These are phyloP conservation scores for Anastatus disparis DNA, from an alignment of 1,140 invertebrate genomes.

Conservation along the genomic window DNA sequence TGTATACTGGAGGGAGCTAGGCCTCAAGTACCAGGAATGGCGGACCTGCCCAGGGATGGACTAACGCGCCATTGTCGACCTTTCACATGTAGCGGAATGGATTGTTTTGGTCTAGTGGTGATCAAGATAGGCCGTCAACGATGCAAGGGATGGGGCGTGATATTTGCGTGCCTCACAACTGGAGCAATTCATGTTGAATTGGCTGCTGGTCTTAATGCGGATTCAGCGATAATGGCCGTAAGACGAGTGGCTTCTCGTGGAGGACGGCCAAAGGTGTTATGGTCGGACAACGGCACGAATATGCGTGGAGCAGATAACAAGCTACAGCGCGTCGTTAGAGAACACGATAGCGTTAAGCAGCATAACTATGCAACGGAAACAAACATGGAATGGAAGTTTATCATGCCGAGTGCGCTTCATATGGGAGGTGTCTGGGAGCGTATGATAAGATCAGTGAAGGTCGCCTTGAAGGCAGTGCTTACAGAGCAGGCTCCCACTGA, in stretches of 20 bases:
- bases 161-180: constrained; percentile 51
- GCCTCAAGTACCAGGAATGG: constrained; percentile 5
- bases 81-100: constrained; percentile 50
- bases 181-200: constrained; percentile 50
- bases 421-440: constrained; percentile 5
- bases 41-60: constrained; percentile 10
- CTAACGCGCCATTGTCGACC: constrained; percentile 37
- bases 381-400: too few relatives aligned
- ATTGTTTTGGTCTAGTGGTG: constrained; percentile 53
- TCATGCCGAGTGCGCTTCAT: too few relatives aligned
- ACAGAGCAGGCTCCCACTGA: neutral
- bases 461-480: constrained; percentile 7
- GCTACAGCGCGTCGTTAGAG: neutral
- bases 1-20: neutral
- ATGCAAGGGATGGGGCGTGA: constrained; percentile 52
- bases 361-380: too few relatives aligned
- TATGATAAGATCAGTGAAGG: constrained; percentile 33
- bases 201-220: constrained; percentile 36
- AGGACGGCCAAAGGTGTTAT: constrained; percentile 28
- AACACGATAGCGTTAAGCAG: too few relatives aligned
- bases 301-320: constrained; percentile 11
- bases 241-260: constrained; percentile 44
- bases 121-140: constrained; percentile 42
- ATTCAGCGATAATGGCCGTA: constrained; percentile 47
- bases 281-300: constrained; percentile 53